phyloP scores from a whole-genome alignment of 1,140 invertebrate genomes.

The Macrobrachium nipponense region DNA sequence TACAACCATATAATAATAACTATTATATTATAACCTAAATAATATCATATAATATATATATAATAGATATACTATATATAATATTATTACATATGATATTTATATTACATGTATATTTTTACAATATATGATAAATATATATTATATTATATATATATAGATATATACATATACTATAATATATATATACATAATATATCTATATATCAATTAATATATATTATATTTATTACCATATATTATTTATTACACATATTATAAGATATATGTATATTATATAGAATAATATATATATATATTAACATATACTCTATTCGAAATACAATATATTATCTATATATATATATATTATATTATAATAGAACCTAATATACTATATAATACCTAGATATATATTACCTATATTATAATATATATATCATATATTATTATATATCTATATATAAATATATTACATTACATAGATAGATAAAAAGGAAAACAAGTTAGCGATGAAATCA shows the following conservation, averaged over 20 bases:
- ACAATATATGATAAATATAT: constrained; percentile 15
- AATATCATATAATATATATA: constrained; percentile 27
- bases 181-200: constrained; percentile 17
- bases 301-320: too few species aligned
- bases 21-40: background rate
- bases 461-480: too few species aligned
- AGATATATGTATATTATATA: background rate
- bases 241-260: too few species aligned
- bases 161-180: constrained; percentile 20
- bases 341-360: too few species aligned
- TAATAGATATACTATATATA: background rate
- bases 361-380: background rate
- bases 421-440: background rate
- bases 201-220: too few species aligned
- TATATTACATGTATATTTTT: too few species aligned
- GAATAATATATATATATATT: background rate
- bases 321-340: background rate
- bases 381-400: background rate
- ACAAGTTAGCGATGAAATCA: too few species aligned
- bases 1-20: background rate
- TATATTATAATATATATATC: constrained; percentile 1
- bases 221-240: too few species aligned
- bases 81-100: too few species aligned
- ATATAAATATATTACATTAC: too few species aligned
- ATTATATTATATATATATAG: constrained; percentile 8